Conservation (phyloP, 1,140 invertebrate genomes). For the Papilio polytes region DNA sequence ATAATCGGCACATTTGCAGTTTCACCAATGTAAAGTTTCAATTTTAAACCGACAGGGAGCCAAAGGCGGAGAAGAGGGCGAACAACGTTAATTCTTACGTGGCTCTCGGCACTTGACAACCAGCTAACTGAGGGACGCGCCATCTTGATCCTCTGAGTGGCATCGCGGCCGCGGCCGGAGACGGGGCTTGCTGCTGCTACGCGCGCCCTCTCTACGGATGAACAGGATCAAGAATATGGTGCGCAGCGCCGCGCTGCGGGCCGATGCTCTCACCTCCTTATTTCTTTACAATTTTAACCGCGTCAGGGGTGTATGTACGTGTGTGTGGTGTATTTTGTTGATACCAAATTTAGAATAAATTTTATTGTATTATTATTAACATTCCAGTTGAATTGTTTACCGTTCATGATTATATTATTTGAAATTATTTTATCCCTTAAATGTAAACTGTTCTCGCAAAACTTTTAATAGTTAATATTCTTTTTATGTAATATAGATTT, state of each 20-base stretch:
- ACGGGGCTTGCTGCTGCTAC: slow-evolving; percentile 55
- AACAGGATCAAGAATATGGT: slow-evolving; percentile 61
- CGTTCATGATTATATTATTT: slow-evolving; percentile 75
- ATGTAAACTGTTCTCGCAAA: slow-evolving; percentile 61
- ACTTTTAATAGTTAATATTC: slow-evolving; percentile 67
- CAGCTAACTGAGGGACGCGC: slow-evolving; percentile 79
- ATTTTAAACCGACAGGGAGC: slow-evolving; percentile 72
- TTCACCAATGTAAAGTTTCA: slow-evolving; percentile 41
- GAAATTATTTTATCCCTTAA: slow-evolving; percentile 64
- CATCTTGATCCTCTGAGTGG: slow-evolving; percentile 72
- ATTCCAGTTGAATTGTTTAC: slow-evolving; percentile 81
- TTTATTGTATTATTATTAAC: slow-evolving; percentile 79
- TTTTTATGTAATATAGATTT: slow-evolving; percentile 81
- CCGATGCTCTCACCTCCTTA: slow-evolving; percentile 68
- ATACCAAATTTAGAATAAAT: slow-evolving; percentile 79
- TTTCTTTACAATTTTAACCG: slow-evolving; percentile 53
- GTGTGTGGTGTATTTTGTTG: slow-evolving; percentile 71
- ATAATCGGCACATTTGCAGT: background rate
- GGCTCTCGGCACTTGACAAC: slow-evolving; percentile 84
- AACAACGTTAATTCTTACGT: slow-evolving; percentile 84
- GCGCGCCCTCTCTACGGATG: slow-evolving; percentile 54
- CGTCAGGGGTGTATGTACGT: slow-evolving; percentile 53
- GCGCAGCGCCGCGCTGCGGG: no score
- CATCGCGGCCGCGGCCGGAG: slow-evolving; percentile 61
- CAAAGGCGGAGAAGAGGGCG: slow-evolving; percentile 84